Conservation (phyloP, 2,113 vertebrate genomes). For the Noctilio leporinus region DNA sequence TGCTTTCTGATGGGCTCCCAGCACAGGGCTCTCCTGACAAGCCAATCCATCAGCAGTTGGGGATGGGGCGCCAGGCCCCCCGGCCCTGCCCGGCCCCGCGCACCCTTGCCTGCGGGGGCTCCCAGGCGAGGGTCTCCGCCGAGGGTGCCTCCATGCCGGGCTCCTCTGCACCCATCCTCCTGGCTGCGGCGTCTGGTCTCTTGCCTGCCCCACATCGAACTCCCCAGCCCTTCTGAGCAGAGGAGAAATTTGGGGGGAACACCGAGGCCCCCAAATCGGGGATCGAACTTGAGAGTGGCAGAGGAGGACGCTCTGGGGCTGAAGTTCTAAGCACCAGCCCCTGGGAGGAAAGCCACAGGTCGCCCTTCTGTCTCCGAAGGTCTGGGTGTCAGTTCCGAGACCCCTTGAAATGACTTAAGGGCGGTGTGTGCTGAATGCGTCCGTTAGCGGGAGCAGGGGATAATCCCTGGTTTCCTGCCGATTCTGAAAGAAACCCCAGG, state of each 20-base stretch:
- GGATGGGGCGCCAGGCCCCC: slow-evolving; percentile 62
- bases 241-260: not conserved
- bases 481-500: not conserved
- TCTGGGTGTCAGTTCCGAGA: not conserved
- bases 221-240: not conserved
- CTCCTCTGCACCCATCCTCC: not conserved
- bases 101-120: not conserved
- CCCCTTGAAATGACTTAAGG: not conserved
- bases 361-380: not conserved
- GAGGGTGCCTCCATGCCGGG: not conserved
- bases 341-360: not conserved
- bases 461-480: not conserved
- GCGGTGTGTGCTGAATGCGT: not conserved
- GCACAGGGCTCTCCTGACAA: slow-evolving; percentile 98
- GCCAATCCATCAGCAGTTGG: slow-evolving; percentile 99
- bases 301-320: not conserved
- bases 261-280: not conserved
- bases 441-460: too few species aligned
- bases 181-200: not conserved
- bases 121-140: not conserved
- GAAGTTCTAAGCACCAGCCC: not conserved
- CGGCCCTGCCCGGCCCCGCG: not conserved
- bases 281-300: not conserved
- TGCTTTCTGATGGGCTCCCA: slow-evolving; percentile 99
- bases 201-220: not conserved